phyloP scores from a whole-genome alignment of 2,113 vertebrate genomes.

The Megaceryle torquata region DNA sequence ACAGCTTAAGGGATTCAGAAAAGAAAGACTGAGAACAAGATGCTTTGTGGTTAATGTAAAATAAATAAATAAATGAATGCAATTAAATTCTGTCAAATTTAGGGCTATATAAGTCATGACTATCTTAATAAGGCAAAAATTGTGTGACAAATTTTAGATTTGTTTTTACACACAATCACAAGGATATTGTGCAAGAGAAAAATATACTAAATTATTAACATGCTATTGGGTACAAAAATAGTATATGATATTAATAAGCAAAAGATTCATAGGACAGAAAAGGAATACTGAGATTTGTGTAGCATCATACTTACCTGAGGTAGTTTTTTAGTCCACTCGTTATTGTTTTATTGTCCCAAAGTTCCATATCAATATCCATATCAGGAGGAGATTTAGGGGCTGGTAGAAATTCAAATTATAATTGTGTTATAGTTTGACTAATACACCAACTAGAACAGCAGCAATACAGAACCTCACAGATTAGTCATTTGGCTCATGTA shows the following conservation, averaged over 20 bases:
- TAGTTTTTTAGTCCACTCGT: conserved; percentile 98
- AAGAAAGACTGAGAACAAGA: neutral
- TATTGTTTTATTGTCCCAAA: conserved; percentile 98
- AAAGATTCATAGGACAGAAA: neutral
- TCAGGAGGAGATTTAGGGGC: conserved; percentile 90
- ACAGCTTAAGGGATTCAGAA: neutral
- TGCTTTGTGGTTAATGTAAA: neutral
- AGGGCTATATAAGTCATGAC: neutral
- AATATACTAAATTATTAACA: neutral
- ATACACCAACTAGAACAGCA: neutral
- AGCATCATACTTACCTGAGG: conserved; percentile 86
- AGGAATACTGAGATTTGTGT: neutral
- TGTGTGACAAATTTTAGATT: neutral
- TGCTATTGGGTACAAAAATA: neutral
- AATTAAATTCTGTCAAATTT: neutral
- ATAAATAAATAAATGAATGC: neutral
- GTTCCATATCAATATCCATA: conserved; percentile 91
- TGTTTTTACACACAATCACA: neutral
- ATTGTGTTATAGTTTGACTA: neutral
- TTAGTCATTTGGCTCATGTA: neutral
- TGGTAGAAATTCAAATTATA: conserved; percentile 61
- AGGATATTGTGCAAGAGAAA: neutral
- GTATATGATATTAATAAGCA: neutral
- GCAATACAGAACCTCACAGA: neutral
- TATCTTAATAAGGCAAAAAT: neutral